phyloP scores from a whole-genome alignment of 2,888 invertebrate genomes.

The Microctonus aethiopoides region DNA sequence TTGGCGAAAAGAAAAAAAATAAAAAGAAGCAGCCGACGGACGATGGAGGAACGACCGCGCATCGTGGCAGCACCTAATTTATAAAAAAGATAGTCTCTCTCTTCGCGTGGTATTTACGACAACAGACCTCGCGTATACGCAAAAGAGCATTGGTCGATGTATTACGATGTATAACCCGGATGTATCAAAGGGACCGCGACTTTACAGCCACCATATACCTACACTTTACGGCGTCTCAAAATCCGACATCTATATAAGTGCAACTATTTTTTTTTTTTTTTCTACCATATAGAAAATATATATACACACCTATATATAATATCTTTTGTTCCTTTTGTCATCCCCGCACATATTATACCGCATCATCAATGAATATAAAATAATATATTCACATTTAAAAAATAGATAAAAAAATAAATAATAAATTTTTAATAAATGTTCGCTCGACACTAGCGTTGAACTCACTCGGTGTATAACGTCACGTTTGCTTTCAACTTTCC shows the following conservation, averaged over 20 bases:
- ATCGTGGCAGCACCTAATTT: constrained; percentile 31
- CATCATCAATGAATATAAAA: neutral
- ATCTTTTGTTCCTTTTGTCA: constrained; percentile 8
- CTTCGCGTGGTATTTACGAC: constrained; percentile 58
- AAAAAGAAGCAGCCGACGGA: constrained; percentile 17
- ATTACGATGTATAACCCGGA: constrained; percentile 42
- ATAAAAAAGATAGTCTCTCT: constrained; percentile 37
- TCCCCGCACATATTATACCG: neutral
- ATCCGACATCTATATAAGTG: constrained; percentile 60
- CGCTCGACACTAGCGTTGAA: constrained; percentile 12
- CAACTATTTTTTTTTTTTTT: constrained; percentile 27
- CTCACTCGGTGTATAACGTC: constrained; percentile 6
- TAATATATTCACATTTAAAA: neutral
- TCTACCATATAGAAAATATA: neutral
- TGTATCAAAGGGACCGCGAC: constrained; percentile 62
- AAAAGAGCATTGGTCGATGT: constrained; percentile 32
- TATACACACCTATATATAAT: neutral
- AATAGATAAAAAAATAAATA: neutral
- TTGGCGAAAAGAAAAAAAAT: constrained; percentile 26
- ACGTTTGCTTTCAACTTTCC: neutral
- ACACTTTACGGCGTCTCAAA: constrained; percentile 62
- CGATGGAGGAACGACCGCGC: constrained; percentile 9
- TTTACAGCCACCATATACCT: constrained; percentile 54
- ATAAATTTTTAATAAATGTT: neutral
- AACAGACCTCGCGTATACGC: constrained; percentile 37